These are phyloP conservation scores for Dicycla oo DNA, from an alignment of 2,888 invertebrate species.

Conservation along the genomic window DNA sequence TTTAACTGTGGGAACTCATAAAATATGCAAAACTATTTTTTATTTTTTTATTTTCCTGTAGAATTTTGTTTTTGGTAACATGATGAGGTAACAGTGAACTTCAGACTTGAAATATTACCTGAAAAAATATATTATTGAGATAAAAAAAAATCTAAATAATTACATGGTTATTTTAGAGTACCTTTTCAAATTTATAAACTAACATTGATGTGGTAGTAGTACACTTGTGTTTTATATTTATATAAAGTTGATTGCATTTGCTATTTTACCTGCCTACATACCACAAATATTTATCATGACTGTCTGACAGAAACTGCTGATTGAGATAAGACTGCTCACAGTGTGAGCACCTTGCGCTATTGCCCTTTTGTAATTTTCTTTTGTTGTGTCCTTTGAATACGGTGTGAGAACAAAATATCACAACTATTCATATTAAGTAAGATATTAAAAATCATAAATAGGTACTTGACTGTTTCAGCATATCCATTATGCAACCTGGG, in stretches of 20 bases:
- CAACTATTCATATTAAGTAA: slow-evolving; percentile 4
- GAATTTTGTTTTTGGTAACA: slow-evolving; percentile 29
- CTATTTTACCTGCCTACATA: not conserved
- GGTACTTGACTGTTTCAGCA: not conserved
- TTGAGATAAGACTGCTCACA: not conserved
- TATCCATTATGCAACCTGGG: not conserved
- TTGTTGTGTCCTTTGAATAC: not conserved
- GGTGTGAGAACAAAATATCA: not conserved
- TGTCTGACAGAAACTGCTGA: not conserved
- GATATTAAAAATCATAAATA: slow-evolving; percentile 7
- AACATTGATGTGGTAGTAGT: no score
- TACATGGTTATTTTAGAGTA: not conserved
- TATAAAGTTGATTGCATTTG: no score
- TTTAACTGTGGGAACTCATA: slow-evolving; percentile 76
- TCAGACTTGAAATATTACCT: slow-evolving; percentile 10
- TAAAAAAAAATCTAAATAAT: not conserved
- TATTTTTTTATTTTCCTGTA: slow-evolving; percentile 11
- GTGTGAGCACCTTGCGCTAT: not conserved
- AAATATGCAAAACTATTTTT: slow-evolving; percentile 65
- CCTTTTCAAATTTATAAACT: no score
- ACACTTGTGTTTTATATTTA: no score
- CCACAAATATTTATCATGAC: not conserved
- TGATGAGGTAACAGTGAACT: not conserved
- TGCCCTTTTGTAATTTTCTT: not conserved
- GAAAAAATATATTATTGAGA: not conserved